phyloP scores from a whole-genome alignment of 2,888 invertebrate genomes.

The Calephelis perditalis region DNA sequence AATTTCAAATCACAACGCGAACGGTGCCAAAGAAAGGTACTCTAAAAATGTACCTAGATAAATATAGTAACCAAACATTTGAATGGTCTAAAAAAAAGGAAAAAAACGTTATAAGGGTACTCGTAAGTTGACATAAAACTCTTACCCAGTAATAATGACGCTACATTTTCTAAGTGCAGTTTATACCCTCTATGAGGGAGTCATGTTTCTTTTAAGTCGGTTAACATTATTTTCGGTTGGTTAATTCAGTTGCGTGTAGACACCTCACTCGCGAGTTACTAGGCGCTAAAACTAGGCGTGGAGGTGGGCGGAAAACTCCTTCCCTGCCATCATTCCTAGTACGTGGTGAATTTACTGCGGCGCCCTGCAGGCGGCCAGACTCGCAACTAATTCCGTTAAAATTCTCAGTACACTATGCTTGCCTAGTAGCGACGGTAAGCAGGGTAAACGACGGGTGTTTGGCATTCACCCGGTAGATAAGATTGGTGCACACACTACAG shows the following conservation, averaged over 20 bases:
- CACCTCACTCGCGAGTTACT: conserved; percentile 55
- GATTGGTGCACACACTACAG: conserved; percentile 17
- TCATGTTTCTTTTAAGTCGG: conserved; percentile 19
- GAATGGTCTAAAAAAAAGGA: neutral
- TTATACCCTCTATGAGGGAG: conserved; percentile 13
- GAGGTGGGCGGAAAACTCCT: conserved; percentile 52
- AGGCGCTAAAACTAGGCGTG: conserved; percentile 61
- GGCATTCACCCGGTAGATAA: conserved; percentile 27
- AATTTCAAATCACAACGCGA: too few species aligned
- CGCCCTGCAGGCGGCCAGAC: conserved; percentile 67
- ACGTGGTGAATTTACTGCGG: conserved; percentile 65
- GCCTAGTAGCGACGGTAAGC: conserved; percentile 65
- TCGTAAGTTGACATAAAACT: conserved; percentile 6
- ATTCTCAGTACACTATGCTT: conserved; percentile 67
- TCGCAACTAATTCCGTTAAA: conserved; percentile 75
- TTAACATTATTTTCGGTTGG: conserved; percentile 43
- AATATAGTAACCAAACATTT: neutral
- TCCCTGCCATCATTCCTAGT: conserved; percentile 35
- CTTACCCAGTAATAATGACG: conserved; percentile 1
- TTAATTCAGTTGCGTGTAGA: conserved; percentile 64
- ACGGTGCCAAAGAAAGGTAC: too few species aligned
- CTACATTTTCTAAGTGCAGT: conserved; percentile 10
- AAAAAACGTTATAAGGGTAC: conserved; percentile 3
- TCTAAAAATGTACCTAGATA: too few species aligned
- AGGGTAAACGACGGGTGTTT: conserved; percentile 66